Base-by-base conservation (phyloP, 2,888 invertebrate genomes). In the Temnothorax rugatulus region DNA sequence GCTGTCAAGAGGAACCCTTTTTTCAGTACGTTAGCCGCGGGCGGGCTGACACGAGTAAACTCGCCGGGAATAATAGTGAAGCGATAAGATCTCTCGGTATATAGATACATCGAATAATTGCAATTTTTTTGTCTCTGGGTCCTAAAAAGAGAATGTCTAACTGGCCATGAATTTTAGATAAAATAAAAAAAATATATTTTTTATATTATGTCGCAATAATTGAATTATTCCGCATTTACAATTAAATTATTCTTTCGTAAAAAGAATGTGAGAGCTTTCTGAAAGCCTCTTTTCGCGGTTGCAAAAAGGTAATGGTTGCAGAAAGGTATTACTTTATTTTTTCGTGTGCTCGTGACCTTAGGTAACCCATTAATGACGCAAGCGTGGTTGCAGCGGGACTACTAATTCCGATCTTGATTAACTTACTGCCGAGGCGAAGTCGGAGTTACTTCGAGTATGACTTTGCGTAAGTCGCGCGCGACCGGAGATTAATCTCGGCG, bases 361-460 rank as follows among this genome's bases (percentile, higher is more conserved):
- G 38, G 38, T 47, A 61, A 61, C 71, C 21, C 57, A 29, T 59
- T 81, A 81, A 71, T 81, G 59, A 81, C 71, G 71, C 71, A 41
- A 68, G 41, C 41, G 34, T 44, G 59, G 69, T 38, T 71, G 34
- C 54, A 79, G 44, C 47, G 71, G 59, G 79, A 50, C 21, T 71
- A 59, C 71, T 79, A 71, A 81, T 81, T 81, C 59, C 59, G 47
- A 81, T 81, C 79, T 81, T 81, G 71, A 81, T 81, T 81, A 81
- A 81, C 59, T 71, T 71, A 59, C 59, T 15, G 44, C 34, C 34
- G 57, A 11, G 41, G 71, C 47, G 59, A 81, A 81, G 71, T 47
- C 71, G 34, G 59, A 71, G 77, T 77, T 77, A 77, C 77, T 54
- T 77, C 41, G 68, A 68, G 71, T 81, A 81, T 71, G 79, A 81